Evolutionary conservation across 2,113 vertebrate species (phyloP).

Genomic region (Enhydra lutris): DNA sequence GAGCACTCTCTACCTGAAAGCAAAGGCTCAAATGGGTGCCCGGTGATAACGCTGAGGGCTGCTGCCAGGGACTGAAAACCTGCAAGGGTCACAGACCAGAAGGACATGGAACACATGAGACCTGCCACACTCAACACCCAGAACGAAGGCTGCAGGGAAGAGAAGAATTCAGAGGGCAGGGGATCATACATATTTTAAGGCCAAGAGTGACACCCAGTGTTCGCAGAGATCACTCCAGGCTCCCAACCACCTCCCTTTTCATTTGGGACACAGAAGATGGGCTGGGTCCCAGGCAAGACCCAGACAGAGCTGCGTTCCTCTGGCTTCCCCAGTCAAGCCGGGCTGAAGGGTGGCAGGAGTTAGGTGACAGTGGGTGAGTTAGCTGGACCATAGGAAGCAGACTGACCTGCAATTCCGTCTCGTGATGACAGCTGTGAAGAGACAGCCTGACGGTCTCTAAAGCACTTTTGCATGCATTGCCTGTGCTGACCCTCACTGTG

Average conservation of each 20-base stretch:
- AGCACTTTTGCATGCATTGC: neutral
- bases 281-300: neutral
- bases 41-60: neutral
- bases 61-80: neutral
- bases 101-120: neutral
- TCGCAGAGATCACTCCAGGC: neutral
- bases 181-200: neutral
- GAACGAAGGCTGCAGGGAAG: neutral
- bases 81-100: neutral
- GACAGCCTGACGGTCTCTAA: neutral
- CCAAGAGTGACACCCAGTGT: slow-evolving; percentile 64
- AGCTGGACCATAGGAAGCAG: neutral
- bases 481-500: neutral
- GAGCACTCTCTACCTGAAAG: neutral
- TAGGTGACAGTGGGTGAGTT: neutral
- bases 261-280: neutral
- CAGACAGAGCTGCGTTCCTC: neutral
- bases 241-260: neutral
- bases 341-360: neutral
- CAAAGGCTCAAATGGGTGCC: neutral
- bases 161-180: neutral
- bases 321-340: neutral
- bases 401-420: neutral
- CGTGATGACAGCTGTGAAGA: neutral
- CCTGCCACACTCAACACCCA: neutral